phyloP scores from a whole-genome alignment of 2,797 vertebrate species.

The Allenopithecus nigroviridis region DNA sequence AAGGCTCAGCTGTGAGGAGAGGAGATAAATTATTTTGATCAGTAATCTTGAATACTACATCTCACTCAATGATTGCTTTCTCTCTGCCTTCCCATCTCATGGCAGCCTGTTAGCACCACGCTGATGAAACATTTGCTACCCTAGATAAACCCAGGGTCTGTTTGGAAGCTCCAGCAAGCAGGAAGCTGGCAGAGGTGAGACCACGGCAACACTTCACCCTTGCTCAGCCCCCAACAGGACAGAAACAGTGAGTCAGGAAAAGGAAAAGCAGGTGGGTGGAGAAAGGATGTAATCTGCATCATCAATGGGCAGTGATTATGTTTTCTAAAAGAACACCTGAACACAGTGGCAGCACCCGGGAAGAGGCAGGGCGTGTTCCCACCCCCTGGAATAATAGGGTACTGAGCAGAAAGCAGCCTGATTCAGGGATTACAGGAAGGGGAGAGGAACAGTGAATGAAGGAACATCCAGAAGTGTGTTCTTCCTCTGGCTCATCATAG shows the following conservation, averaged over 20 bases:
- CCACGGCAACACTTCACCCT: not conserved
- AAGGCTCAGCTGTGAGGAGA: conserved; percentile 52
- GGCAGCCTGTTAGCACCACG: not conserved
- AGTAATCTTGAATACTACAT: conserved; percentile 68
- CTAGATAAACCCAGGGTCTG: conserved; percentile 58
- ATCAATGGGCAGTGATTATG: conserved; percentile 66
- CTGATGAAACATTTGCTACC: conserved; percentile 79
- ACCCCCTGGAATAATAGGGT: not conserved
- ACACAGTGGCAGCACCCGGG: not conserved
- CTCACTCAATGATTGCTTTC: conserved; percentile 41
- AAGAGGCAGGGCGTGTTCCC: not conserved
- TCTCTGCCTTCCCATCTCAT: conserved; percentile 43
- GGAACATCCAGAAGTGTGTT: not conserved
- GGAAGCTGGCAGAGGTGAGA: not conserved
- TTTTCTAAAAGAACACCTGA: conserved; percentile 52
- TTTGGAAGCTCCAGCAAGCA: not conserved
- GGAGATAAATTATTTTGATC: conserved; percentile 46
- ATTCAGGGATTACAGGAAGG: not conserved
- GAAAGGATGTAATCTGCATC: conserved; percentile 65
- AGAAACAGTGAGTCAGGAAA: conserved; percentile 75
- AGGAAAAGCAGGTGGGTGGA: conserved; percentile 60
- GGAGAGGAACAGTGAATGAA: not conserved
- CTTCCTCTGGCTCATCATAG: not conserved
- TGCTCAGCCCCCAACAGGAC: not conserved
- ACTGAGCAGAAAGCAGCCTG: not conserved